These are phyloP conservation scores for Pardalotus punctatus DNA, from an alignment of 2,113 vertebrate genomes.

Conservation along the genomic window DNA sequence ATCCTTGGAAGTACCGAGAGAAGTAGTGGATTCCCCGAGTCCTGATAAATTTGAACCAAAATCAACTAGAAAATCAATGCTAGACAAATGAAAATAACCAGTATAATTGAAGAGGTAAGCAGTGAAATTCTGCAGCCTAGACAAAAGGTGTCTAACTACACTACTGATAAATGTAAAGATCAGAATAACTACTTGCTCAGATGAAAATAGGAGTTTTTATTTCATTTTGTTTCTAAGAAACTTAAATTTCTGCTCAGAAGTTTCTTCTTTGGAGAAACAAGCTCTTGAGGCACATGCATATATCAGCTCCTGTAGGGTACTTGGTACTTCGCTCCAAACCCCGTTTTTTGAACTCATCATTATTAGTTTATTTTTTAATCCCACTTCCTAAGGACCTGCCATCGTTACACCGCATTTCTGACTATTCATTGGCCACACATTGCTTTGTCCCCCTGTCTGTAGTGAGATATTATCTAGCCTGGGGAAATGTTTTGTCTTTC, in stretches of 20 bases:
- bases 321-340: neutral
- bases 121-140: neutral
- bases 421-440: neutral
- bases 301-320: neutral
- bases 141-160: neutral
- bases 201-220: neutral
- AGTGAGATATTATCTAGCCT: neutral
- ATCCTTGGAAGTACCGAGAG: neutral
- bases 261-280: neutral
- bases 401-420: neutral
- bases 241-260: neutral
- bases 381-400: neutral
- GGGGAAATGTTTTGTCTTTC: neutral
- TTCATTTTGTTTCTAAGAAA: neutral
- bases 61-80: neutral
- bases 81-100: neutral
- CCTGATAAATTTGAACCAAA: neutral
- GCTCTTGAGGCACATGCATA: fast-evolving
- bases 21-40: neutral
- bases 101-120: neutral
- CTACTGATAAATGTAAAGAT: neutral
- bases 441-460: neutral
- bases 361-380: neutral
- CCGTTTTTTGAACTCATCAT: neutral
- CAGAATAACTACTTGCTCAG: neutral